Evolutionary conservation across 2,888 invertebrate genomes (phyloP), one percentile per base, ranked within the genome.

Genomic region (Pollenia griseotomentosa): DNA sequence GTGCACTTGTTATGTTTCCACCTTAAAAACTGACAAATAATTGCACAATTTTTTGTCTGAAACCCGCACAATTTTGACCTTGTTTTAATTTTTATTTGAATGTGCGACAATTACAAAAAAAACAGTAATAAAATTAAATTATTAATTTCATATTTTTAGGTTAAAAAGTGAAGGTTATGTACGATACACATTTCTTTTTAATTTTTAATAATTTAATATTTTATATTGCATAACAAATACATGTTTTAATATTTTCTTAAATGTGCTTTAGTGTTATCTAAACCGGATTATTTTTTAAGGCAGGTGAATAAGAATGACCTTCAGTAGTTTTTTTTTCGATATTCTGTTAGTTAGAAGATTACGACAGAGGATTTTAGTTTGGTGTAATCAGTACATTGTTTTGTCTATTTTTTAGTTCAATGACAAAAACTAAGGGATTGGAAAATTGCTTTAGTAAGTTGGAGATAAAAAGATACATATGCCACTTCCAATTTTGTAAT

Each of bases 141-240:
- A 74, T 75, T 48, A 83, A 83, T 73, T 87, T 81, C 77, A 84
- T 78, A 74, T 66, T 74, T 82, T 78, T 42, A 55, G 63, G 61
- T 65, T 81, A 53, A 70, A 68, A 51, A 79, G 78, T 82, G 84
- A 87, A 87, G 87, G 84, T 12, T 53, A 74, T 44, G 2, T 19
- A 23, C 68, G 16, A 19, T 2, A 16, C 61, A 33, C n/a, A 71
- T 71, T 61, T 16, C 16, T 33, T 46, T 61, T 75, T 42, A 53
- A 40, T 51, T 66, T 78, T 63, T 68, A 78, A 57, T 82, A 73
- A 65, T 61, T 77, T 46, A n/a, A 68, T 63, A 68, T 55, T 40
- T 71, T 80, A 33, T 61, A n/a, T 40, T 33, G 23, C 33, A 33
- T 33, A 6, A 33, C 0, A 33, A 33, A 33, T 33, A 53, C 48